Percentiles rank a stretch among this genome's conserved stretches.
Conservation (phyloP, 1,140 invertebrate genomes). For the Leptonema lineaticorne region DNA sequence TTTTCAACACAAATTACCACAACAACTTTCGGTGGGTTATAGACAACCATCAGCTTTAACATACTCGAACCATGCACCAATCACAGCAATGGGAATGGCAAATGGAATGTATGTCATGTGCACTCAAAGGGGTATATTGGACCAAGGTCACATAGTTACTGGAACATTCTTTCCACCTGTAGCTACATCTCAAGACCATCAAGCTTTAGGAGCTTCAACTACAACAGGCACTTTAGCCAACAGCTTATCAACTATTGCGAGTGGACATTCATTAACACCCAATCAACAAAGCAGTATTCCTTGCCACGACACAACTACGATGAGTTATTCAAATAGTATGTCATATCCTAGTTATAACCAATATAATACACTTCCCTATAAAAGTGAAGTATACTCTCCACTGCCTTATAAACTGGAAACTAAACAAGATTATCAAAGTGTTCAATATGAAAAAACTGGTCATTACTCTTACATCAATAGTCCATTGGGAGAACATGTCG, state of each 20-base stretch:
- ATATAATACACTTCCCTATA: slow-evolving; percentile 54
- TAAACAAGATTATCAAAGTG: slow-evolving; percentile 52
- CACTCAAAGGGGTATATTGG: slow-evolving; percentile 74
- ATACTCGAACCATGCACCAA: slow-evolving; percentile 54
- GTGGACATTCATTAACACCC: slow-evolving; percentile 22
- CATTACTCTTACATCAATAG: slow-evolving; percentile 41
- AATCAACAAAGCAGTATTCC: slow-evolving; percentile 34
- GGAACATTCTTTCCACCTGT: slow-evolving; percentile 84
- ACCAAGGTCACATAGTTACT: slow-evolving; percentile 74
- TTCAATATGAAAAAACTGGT: slow-evolving; percentile 35
- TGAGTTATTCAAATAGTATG: slow-evolving; percentile 45
- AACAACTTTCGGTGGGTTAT: slow-evolving; percentile 47
- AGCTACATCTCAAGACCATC: slow-evolving; percentile 74
- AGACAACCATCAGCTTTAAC: slow-evolving; percentile 45
- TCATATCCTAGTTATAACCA: slow-evolving; percentile 52
- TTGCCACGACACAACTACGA: slow-evolving; percentile 36
- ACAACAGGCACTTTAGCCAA: slow-evolving; percentile 52
- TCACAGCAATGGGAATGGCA: slow-evolving; percentile 77
- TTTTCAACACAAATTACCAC: slow-evolving; percentile 36
- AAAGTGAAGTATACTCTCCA: slow-evolving; percentile 53
- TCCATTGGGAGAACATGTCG: slow-evolving; percentile 45
- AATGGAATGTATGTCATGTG: slow-evolving; percentile 87
- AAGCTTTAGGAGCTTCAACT: slow-evolving; percentile 55
- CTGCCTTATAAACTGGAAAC: slow-evolving; percentile 56
- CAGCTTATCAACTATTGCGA: slow-evolving; percentile 38